Percentiles rank a stretch among this genome's conserved stretches.
Evolutionary conservation across 2,113 vertebrate genomes (phyloP).

Genomic region (Carassius carassius): DNA sequence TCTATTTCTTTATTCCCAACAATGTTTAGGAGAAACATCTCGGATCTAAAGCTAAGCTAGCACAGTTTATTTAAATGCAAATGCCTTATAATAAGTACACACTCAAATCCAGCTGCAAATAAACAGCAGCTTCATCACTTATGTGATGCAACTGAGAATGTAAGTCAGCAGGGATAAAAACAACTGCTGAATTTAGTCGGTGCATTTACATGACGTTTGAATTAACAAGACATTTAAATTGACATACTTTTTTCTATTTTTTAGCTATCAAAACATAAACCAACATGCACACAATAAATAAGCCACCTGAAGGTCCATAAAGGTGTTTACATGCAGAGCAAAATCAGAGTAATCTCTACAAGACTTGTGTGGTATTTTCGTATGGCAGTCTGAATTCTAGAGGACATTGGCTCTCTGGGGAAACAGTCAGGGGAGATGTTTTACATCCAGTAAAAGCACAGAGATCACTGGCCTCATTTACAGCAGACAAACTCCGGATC

Average conservation of each 20-base stretch:
- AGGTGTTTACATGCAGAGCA: neutral
- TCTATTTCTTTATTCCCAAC: neutral
- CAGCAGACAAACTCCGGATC: conserved; percentile 41
- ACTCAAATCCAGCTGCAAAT: neutral
- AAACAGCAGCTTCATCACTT: neutral
- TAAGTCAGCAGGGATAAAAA: neutral
- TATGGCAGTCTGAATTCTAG: conserved; percentile 28
- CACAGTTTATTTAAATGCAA: too few species aligned
- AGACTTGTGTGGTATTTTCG: neutral
- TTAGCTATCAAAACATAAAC: neutral
- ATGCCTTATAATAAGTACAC: neutral
- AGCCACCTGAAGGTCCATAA: neutral
- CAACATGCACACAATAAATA: neutral
- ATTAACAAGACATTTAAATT: neutral
- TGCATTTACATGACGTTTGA: neutral
- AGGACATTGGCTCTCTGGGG: conserved; percentile 1
- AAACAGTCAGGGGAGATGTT: conserved; percentile 19
- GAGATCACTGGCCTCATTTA: conserved; percentile 49
- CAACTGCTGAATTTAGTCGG: neutral
- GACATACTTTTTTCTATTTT: neutral
- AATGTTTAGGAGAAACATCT: neutral
- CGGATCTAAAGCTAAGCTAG: neutral
- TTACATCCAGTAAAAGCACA: conserved; percentile 40
- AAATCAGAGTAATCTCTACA: neutral
- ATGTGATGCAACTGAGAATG: neutral